Conservation (phyloP, 2,113 vertebrate genomes). For the Myrmophylax atrothorax region DNA sequence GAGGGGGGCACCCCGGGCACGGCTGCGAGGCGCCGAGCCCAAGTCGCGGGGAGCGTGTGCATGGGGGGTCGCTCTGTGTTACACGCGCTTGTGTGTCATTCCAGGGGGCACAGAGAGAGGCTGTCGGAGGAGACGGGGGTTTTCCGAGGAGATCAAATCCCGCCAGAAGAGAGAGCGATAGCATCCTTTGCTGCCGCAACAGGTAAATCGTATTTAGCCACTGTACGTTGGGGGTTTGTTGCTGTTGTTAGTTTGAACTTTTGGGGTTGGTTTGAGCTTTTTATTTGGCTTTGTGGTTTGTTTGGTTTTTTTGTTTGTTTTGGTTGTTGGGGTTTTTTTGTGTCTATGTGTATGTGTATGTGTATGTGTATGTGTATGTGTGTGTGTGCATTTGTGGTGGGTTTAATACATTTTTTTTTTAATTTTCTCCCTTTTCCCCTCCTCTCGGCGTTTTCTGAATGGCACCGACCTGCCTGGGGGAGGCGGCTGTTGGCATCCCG, state of each 20-base stretch:
- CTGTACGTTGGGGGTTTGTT: fast-evolving
- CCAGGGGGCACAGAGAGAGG: not conserved
- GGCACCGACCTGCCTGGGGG: not conserved
- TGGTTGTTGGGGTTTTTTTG: not conserved
- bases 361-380: too few species aligned
- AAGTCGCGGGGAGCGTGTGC: not conserved
- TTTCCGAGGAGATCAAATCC: not conserved
- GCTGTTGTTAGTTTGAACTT: too few species aligned
- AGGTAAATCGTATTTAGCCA: not conserved
- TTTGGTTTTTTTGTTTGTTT: too few species aligned
- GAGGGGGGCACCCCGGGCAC: not conserved
- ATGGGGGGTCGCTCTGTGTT: not conserved
- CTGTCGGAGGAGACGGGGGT: not conserved
- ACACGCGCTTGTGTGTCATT: not conserved
- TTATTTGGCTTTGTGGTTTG: not conserved
- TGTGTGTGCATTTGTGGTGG: not conserved
- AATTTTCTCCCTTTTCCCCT: not conserved
- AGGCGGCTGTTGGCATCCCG: not conserved
- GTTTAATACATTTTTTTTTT: fast-evolving
- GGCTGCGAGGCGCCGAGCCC: not conserved
- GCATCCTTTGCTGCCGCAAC: not conserved
- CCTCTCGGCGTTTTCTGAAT: not conserved
- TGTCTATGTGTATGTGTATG: too few species aligned
- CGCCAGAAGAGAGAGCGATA: not conserved
- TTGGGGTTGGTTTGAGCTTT: not conserved